Base-by-base conservation (phyloP, 92 coral and sea anemone species). In the Anthopleura xanthogrammica region DNA sequence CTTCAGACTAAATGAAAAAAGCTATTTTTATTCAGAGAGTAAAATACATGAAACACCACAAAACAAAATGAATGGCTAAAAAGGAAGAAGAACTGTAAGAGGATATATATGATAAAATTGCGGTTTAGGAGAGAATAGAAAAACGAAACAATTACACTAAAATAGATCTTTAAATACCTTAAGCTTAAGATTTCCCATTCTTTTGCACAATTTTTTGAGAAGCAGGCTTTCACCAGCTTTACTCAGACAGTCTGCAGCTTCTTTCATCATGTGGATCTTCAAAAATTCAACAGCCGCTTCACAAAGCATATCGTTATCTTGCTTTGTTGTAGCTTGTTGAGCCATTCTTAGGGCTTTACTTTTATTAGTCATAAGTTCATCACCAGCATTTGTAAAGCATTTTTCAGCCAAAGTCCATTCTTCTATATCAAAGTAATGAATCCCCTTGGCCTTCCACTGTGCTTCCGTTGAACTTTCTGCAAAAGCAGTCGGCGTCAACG, bases 391-490 rank as follows among this genome's bases (percentile, higher is more conserved):
- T 10, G 87, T 71, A 79, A 93, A 95, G 82, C 98, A 95, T 78
- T 89, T 88, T 29, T 83, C 87, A 17, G 98, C 98, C 81, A 89
- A 91, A 79, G 89, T 92, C 98, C 98, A 95, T 16, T 91, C 58
- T 55, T 85, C 83, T 72, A 88, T 90, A 78, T 86, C 86, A 79
- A 92, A 92, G 62, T 90, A 94, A 80, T 81, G 85, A 41, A 83
- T 88, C 13, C 98, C 98, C 48, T 87, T 93, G 29, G 89, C 83
- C 29, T 81, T 85, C 98, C 98, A 95, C 81, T 93, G 95, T 5
- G 87, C 89, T 24, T 80, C 78, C 19, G 92, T 76, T 7, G 98
- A 95, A 79, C 89, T 88, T 86, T 93, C 95, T 60, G 90, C 97
- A 83, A 95, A 95, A 60, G 92, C 85, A 20, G 1, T 20, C 29